phyloP scores from a whole-genome alignment of 2,888 invertebrate species.

The Acronicta leporina region DNA sequence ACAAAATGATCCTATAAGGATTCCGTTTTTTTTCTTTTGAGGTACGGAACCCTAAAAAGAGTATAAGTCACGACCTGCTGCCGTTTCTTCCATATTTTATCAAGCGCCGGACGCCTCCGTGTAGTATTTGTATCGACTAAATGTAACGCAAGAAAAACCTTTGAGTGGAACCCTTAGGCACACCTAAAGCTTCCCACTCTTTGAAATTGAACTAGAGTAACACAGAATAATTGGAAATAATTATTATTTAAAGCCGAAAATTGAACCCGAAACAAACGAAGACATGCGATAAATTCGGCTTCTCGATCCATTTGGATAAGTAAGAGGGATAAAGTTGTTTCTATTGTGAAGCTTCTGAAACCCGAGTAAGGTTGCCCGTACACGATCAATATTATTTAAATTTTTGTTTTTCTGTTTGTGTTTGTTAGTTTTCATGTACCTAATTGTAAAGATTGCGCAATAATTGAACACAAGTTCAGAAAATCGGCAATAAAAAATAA shows the following conservation, averaged over 20 bases:
- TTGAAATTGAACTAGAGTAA: conserved; percentile 2
- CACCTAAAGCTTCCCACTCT: background rate
- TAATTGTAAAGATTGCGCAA: no score
- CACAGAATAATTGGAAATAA: conserved; percentile 2
- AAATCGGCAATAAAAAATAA: no score
- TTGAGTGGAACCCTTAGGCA: background rate
- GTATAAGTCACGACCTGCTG: no score
- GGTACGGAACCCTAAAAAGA: no score
- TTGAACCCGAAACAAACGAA: conserved; percentile 5
- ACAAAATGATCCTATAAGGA: no score
- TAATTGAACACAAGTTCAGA: no score
- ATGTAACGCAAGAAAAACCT: background rate
- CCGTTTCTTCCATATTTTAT: no score
- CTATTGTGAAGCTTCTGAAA: conserved; percentile 11
- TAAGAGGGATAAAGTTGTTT: conserved; percentile 14
- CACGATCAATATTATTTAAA: background rate
- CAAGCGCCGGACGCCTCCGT: no score
- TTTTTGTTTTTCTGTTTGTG: no score
- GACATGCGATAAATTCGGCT: conserved; percentile 12
- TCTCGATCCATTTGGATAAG: conserved; percentile 14
- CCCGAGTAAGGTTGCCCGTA: conserved; percentile 1
- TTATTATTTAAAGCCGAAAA: conserved; percentile 12
- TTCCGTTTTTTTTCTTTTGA: no score
- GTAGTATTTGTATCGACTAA: no score
- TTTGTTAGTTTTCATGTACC: no score